A percentile compares a stretch with the other conserved stretches of the same genome.
Evolutionary conservation across 1,140 invertebrate genomes (phyloP).

Genomic region (Drosophila bipectinata): DNA sequence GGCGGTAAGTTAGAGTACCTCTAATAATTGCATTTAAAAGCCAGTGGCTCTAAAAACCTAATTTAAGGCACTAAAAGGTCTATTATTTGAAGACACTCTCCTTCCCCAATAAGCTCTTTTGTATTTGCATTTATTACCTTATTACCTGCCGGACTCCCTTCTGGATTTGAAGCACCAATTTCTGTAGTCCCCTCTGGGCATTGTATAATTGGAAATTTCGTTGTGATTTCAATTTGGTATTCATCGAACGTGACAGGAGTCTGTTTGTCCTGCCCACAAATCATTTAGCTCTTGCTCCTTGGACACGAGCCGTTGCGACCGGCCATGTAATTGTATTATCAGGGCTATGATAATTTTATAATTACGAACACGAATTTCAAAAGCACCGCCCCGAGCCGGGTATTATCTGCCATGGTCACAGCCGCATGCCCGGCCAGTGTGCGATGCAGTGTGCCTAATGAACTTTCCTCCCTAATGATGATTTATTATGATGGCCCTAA

Average conservation of each 20-base stretch:
- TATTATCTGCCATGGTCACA: constrained; percentile 42
- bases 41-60: neutral
- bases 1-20: constrained; percentile 85
- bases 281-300: constrained; percentile 12
- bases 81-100: neutral
- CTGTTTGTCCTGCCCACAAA: constrained; percentile 28
- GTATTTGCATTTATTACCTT: neutral
- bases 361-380: constrained; percentile 55
- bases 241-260: constrained; percentile 63
- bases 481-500: constrained; percentile 74
- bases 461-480: constrained; percentile 67
- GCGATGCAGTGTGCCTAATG: constrained; percentile 50
- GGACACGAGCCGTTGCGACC: constrained; percentile 29
- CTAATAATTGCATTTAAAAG: neutral
- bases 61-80: neutral
- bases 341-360: constrained; percentile 57
- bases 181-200: constrained; percentile 41
- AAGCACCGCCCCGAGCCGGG: constrained; percentile 42
- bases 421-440: neutral
- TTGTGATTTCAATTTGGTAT: constrained; percentile 61
- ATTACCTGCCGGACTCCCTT: neutral
- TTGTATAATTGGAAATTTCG: constrained; percentile 67
- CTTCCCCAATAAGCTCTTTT: neutral
- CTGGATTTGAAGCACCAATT: constrained; percentile 13
- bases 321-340: constrained; percentile 69